phyloP scores from a whole-genome alignment of 2,888 invertebrate species.

The Ophion ellenae region DNA sequence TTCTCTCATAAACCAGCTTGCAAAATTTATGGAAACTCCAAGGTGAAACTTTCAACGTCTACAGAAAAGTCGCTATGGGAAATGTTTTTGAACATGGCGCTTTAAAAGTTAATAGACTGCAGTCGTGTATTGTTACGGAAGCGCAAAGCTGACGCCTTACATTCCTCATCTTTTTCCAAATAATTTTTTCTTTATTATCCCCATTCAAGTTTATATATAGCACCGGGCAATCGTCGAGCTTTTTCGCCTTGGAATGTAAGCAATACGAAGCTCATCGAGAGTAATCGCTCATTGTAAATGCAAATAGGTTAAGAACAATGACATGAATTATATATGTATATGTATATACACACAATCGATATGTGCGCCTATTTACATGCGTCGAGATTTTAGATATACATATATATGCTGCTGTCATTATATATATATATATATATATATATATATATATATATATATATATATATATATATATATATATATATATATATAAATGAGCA shows the following conservation, averaged over 20 bases:
- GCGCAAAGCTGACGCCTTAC: background rate
- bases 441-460: conserved; percentile 4
- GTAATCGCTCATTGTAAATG: conserved; percentile 34
- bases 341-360: conserved; percentile 53
- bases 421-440: conserved; percentile 1
- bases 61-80: background rate
- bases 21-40: no score
- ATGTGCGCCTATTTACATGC: conserved; percentile 63
- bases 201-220: conserved; percentile 37
- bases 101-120: background rate
- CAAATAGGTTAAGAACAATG: conserved; percentile 45
- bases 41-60: no score
- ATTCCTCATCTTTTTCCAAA: background rate
- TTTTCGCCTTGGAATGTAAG: conserved; percentile 4
- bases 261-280: conserved; percentile 26
- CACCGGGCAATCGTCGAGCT: conserved; percentile 50
- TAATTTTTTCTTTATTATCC: background rate
- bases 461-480: conserved; percentile 35
- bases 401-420: conserved; percentile 9
- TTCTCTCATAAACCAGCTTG: no score
- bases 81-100: background rate
- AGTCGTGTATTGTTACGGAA: background rate
- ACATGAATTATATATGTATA: conserved; percentile 27
- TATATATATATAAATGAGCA: conserved; percentile 6
- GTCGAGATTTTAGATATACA: conserved; percentile 42